Base-by-base conservation (phyloP, 2,797 vertebrate species). In the Clamator glandarius region DNA sequence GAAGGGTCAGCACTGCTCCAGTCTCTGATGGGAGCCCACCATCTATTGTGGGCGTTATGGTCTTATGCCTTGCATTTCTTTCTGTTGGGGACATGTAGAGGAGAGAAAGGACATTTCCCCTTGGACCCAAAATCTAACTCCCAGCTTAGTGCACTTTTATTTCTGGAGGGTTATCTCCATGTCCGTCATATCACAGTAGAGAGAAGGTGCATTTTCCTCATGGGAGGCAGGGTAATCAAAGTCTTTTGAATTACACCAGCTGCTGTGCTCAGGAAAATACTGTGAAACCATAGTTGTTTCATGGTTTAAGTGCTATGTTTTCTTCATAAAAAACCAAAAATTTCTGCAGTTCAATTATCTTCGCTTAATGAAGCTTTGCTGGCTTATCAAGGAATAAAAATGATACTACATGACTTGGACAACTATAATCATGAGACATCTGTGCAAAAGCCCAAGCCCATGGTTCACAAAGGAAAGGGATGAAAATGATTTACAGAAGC, bases 401-500 rank as follows among this genome's bases (percentile, higher is more conserved):
- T 0, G 3, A 20, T 23, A 46, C 31, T 72, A 15, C 26, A 6
- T n/a, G 36, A 57, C 67, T 63, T 87, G 63, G 62, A 7, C 52
- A 23, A 21, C 76, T n/a, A 61, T 29, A 58, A 16, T 76, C 33
- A 11, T 4, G 35, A 93, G 54, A 80, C 3, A 5, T 41, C 77
- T 68, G 33, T 64, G 19, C 78, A 77, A 84, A 70, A 89, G 44
- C 42, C 67, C 26, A 69, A 82, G 58, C 52, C 54, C 33, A 14
- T 17, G 48, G 51, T 8, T 76, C 2, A 1, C 41, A 89, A 69
- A 84, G 31, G 36, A 80, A 87, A 87, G 36, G 41, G 33, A 57
- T 89, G 84, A 79, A 92, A 74, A 89, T 90, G 2, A 89, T 92
- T 87, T 93, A 72, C 63, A 89, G 93, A 70, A 95, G 68, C 63